Conservation (phyloP, 2,888 invertebrate genomes). For the Drosophila prolongata region DNA sequence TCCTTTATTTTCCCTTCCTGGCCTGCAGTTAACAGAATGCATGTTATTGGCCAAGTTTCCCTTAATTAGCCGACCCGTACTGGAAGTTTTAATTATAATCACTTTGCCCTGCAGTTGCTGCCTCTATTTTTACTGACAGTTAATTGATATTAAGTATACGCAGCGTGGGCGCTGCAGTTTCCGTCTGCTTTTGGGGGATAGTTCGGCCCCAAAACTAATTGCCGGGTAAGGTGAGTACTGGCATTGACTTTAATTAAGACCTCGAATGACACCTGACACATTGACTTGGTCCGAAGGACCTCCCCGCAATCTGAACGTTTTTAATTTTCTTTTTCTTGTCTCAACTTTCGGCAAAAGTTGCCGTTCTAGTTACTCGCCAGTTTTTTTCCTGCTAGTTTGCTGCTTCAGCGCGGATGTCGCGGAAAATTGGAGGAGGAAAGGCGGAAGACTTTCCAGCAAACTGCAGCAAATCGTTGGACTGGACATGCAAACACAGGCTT, state of each 20-base stretch:
- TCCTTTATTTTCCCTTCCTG: neutral
- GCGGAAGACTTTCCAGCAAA: constrained; percentile 9
- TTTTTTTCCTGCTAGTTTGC: neutral
- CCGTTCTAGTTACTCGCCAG: neutral
- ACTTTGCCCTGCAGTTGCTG: constrained; percentile 19
- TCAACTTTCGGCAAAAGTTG: constrained; percentile 22
- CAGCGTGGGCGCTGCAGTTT: constrained; percentile 9
- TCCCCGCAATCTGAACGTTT: constrained; percentile 13
- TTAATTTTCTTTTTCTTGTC: constrained; percentile 37
- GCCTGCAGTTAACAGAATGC: constrained; percentile 22
- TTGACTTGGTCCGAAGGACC: constrained; percentile 24
- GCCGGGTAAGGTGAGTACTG: neutral
- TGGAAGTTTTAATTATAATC: constrained; percentile 40
- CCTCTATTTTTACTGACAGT: constrained; percentile 5
- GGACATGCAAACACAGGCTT: constrained; percentile 38
- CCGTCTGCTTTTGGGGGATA: neutral
- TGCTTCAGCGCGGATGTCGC: neutral
- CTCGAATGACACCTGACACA: constrained; percentile 43
- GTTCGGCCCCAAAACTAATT: constrained; percentile 3
- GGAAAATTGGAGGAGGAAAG: constrained; percentile 15
- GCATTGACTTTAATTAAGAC: constrained; percentile 49
- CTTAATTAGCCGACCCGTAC: constrained; percentile 42
- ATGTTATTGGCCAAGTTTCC: constrained; percentile 28
- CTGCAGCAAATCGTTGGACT: constrained; percentile 27
- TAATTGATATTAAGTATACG: constrained; percentile 54